phyloP scores from a whole-genome alignment of 2,113 vertebrate species.

The Uropsilus gracilis region DNA sequence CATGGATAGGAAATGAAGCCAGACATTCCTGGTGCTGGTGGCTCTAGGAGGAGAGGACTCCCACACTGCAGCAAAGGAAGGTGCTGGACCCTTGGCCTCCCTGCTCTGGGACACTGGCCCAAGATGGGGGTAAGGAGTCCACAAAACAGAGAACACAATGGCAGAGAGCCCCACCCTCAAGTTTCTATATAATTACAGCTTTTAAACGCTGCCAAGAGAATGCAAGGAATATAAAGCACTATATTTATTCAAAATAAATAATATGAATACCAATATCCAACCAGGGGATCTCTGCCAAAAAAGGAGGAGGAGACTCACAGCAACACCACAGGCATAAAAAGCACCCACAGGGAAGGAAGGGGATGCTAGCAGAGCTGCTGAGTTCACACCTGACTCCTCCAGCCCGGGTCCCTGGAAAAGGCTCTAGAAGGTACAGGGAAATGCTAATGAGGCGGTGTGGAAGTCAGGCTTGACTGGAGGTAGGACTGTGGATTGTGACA shows the following conservation, averaged over 20 bases:
- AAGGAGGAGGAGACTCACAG: neutral
- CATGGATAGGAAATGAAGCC: neutral
- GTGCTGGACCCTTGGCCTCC: neutral
- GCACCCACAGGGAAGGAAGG: no score
- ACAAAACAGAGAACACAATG: no score
- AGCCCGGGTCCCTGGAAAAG: no score
- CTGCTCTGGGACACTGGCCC: neutral
- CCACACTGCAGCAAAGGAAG: no score
- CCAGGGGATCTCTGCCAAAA: fast-evolving
- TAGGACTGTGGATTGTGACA: neutral
- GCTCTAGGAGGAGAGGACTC: no score
- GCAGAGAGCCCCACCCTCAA: neutral
- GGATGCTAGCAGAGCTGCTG: neutral
- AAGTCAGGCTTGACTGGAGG: neutral
- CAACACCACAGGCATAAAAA: neutral
- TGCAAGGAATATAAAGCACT: neutral
- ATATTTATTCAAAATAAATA: neutral
- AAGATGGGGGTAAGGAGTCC: fast-evolving
- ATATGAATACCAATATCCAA: neutral
- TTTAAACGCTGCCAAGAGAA: neutral
- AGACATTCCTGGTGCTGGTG: neutral
- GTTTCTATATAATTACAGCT: neutral
- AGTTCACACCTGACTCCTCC: no score
- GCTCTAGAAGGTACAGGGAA: no score
- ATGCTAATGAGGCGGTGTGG: no score